Conservation (phyloP, 2,888 invertebrate species). For the Notodromas monacha region DNA sequence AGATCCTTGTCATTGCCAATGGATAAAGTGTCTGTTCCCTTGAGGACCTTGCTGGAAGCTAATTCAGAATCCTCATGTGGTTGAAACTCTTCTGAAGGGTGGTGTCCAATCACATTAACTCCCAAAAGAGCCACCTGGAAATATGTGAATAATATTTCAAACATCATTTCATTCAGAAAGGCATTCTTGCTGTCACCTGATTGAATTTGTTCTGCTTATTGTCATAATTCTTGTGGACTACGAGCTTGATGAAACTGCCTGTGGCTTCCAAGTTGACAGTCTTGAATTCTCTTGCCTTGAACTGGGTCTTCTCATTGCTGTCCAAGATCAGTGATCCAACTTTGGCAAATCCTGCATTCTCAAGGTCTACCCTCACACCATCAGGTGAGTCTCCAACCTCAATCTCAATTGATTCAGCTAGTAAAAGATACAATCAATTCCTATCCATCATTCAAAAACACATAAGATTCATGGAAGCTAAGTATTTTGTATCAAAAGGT, state of each 20-base stretch:
- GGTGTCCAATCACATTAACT: conserved; percentile 13
- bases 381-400: conserved; percentile 8
- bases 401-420: too few species aligned
- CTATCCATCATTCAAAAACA: conserved; percentile 10
- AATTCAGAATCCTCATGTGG: too few species aligned
- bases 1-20: conserved; percentile 13
- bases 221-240: conserved; percentile 45
- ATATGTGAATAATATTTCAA: not conserved
- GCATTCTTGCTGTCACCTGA: conserved; percentile 30
- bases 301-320: conserved; percentile 40
- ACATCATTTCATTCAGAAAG: not conserved
- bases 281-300: conserved; percentile 46
- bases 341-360: conserved; percentile 24
- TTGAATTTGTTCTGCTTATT: conserved; percentile 44
- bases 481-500: too few species aligned
- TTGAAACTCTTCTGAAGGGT: conserved; percentile 11
- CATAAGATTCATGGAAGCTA: too few species aligned
- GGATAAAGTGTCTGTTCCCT: conserved; percentile 10
- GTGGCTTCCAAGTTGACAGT: conserved; percentile 45
- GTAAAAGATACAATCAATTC: too few species aligned
- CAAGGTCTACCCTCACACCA: conserved; percentile 16
- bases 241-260: conserved; percentile 43
- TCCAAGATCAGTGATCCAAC: conserved; percentile 41
- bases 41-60: conserved; percentile 5
- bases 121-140: conserved; percentile 30